Evolutionary conservation across 2,113 vertebrate species (phyloP).

Genomic region (Ameiurus melas): DNA sequence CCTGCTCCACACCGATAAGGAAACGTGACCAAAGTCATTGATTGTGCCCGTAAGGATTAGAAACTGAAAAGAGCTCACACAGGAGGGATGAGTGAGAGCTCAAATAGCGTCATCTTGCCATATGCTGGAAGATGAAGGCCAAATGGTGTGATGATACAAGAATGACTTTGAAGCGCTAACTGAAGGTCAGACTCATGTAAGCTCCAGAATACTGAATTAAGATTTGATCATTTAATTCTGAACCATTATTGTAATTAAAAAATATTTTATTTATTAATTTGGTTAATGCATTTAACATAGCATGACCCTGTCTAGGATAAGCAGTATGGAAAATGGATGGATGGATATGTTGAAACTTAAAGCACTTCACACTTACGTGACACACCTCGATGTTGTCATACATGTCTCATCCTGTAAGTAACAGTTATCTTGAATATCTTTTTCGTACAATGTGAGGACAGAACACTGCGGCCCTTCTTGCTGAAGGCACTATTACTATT

Average conservation of each 20-base stretch:
- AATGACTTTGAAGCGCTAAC: neutral
- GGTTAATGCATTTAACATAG: neutral
- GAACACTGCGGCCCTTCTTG: neutral
- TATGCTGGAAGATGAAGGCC: neutral
- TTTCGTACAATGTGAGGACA: neutral
- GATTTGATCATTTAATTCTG: too few relatives aligned
- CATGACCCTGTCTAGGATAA: neutral
- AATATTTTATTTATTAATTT: neutral
- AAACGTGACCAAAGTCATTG: slow-evolving; percentile 37
- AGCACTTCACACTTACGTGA: neutral
- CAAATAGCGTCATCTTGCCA: slow-evolving; percentile 10
- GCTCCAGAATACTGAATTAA: neutral
- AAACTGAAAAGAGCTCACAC: slow-evolving; percentile 20
- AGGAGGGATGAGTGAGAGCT: slow-evolving; percentile 24
- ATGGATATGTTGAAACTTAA: neutral
- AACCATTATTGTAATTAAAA: neutral
- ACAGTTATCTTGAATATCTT: neutral
- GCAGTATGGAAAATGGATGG: too few relatives aligned
- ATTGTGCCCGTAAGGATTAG: slow-evolving; percentile 44
- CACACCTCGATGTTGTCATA: neutral
- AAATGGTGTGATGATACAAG: neutral
- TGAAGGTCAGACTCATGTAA: neutral
- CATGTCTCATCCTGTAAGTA: too few relatives aligned
- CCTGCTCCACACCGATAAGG: slow-evolving; percentile 39
- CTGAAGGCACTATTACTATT: neutral